Percentiles rank a stretch among this genome's conserved stretches.
These are phyloP conservation scores for Anthopleura sola DNA, from an alignment of 64 coral and sea anemone genomes.

Conservation along the genomic window DNA sequence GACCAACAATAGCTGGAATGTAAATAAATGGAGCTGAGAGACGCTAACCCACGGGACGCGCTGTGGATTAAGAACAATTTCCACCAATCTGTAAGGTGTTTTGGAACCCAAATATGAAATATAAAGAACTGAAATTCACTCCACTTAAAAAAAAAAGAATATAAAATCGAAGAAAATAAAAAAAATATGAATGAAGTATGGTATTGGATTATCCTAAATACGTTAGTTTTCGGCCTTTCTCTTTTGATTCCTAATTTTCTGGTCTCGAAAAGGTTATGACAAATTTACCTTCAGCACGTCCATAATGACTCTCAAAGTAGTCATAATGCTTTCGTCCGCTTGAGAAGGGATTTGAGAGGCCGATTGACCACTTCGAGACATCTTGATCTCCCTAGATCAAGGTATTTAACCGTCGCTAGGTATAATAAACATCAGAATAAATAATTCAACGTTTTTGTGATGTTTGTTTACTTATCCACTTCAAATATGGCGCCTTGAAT, in stretches of 20 bases:
- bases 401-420: slow-evolving; percentile 5
- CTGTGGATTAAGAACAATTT: background rate
- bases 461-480: slow-evolving; percentile 55
- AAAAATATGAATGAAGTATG: background rate
- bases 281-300: slow-evolving; percentile 77
- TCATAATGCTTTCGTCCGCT: slow-evolving; percentile 70
- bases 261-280: background rate
- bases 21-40: background rate
- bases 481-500: slow-evolving; percentile 88
- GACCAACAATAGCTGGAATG: background rate
- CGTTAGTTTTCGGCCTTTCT: background rate
- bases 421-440: slow-evolving; percentile 29
- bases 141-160: no score
- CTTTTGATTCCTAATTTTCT: background rate
- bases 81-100: background rate
- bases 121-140: background rate
- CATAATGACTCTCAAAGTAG: slow-evolving; percentile 81
- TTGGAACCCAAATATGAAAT: background rate
- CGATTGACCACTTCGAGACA: slow-evolving; percentile 31
- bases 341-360: slow-evolving; percentile 23
- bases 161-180: no score
- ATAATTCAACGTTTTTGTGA: slow-evolving; percentile 9
- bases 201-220: background rate
- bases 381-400: slow-evolving; percentile 34
- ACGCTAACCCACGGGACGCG: background rate